A percentile compares a stretch with the other conserved stretches of the same genome.
Evolutionary conservation across 2,113 vertebrate species (phyloP).

Genomic region (Shinisaurus crocodilurus): DNA sequence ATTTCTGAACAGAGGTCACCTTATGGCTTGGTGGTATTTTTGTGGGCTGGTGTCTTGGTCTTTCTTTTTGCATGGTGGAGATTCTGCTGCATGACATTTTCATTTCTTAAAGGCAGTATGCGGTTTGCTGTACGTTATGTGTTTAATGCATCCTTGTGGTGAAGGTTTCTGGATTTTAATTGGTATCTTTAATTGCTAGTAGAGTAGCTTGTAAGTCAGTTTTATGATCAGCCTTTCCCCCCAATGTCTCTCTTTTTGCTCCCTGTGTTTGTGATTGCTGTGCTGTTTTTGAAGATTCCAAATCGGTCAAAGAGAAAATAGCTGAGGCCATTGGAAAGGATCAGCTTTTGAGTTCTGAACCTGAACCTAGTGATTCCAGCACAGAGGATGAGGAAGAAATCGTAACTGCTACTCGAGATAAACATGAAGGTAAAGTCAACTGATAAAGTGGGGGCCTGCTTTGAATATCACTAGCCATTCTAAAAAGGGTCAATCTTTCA

Average conservation of each 20-base stretch:
- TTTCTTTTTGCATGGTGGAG: slow-evolving; percentile 9
- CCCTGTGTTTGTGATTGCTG: slow-evolving; percentile 50
- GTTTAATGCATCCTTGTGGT: slow-evolving; percentile 31
- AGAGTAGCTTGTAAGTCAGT: background rate
- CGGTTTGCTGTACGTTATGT: slow-evolving; percentile 27
- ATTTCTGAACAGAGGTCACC: slow-evolving; percentile 12
- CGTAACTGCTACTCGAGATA: fast-evolving
- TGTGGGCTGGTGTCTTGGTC: slow-evolving; percentile 6
- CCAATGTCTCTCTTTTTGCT: slow-evolving; percentile 41
- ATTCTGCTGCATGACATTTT: slow-evolving; percentile 28
- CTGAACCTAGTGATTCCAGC: slow-evolving; percentile 75
- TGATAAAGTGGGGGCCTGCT: background rate
- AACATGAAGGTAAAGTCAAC: slow-evolving; percentile 62
- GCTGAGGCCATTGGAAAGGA: slow-evolving; percentile 71
- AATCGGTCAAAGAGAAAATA: slow-evolving; percentile 83
- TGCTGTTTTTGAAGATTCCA: slow-evolving; percentile 68
- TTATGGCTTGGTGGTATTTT: background rate
- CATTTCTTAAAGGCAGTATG: slow-evolving; percentile 15
- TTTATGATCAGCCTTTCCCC: background rate
- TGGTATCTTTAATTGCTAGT: background rate
- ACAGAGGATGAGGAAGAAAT: slow-evolving; percentile 75
- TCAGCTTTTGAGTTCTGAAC: slow-evolving; percentile 67
- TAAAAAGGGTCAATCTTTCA: background rate
- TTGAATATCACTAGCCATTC: background rate
- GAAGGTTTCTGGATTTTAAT: slow-evolving; percentile 30